A percentile compares a stretch with the other conserved stretches of the same genome.
These are phyloP conservation scores for Drosophila ambigua DNA, from an alignment of 1,140 invertebrate species.

Conservation along the genomic window DNA sequence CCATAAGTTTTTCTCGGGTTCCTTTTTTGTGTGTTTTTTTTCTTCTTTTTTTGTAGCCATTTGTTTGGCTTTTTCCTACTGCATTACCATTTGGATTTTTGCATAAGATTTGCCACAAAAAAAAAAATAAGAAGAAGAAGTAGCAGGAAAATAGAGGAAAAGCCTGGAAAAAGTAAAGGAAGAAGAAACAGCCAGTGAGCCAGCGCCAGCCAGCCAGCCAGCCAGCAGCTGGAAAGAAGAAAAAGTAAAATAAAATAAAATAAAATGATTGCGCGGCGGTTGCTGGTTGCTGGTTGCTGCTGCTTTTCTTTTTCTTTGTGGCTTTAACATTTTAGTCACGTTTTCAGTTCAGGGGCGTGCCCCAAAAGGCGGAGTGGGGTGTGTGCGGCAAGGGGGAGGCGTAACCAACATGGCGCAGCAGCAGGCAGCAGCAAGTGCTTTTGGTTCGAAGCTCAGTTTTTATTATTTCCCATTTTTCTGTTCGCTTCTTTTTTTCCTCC, in stretches of 20 bases:
- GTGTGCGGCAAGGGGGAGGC: constrained; percentile 33
- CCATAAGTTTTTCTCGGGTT: constrained; percentile 10
- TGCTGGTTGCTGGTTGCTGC: constrained; percentile 36
- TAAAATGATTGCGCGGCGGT: constrained; percentile 63
- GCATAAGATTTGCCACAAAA: constrained; percentile 64
- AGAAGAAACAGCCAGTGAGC: constrained; percentile 2
- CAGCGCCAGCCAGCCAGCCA: neutral
- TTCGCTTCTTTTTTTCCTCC: neutral
- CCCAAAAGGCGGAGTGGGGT: neutral
- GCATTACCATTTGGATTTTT: constrained; percentile 75
- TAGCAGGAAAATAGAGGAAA: neutral
- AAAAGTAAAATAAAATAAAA: constrained; percentile 15
- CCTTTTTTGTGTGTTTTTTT: neutral
- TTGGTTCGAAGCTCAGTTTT: constrained; percentile 64
- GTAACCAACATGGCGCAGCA: constrained; percentile 74
- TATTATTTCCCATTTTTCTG: constrained; percentile 51
- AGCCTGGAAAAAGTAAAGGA: constrained; percentile 27
- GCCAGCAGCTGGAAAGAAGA: neutral
- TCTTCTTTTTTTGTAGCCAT: constrained; percentile 28
- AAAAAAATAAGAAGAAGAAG: neutral
- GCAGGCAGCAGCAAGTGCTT: constrained; percentile 59
- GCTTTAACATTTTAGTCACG: constrained; percentile 79
- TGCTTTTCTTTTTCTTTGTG: constrained; percentile 69
- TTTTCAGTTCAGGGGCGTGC: constrained; percentile 40
- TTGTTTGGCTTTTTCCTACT: constrained; percentile 37